Evolutionary conservation across 2,888 invertebrate species (phyloP).

Genomic region (Argyresthia goedartella): DNA sequence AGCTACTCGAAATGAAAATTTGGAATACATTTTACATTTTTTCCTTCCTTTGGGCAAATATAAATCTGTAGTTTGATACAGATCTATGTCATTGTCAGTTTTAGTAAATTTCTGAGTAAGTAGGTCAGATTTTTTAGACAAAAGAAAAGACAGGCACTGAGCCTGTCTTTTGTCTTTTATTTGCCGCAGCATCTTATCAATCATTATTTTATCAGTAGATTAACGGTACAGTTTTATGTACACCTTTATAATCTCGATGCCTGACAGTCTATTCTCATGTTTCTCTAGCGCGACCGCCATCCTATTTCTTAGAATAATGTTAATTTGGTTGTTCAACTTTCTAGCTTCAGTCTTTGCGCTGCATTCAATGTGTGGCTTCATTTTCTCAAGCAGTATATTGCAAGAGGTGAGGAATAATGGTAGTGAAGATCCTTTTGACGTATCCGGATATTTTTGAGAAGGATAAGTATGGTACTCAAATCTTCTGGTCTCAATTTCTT

Average conservation of each 20-base stretch:
- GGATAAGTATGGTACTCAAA: background rate
- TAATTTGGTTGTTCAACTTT: slow-evolving; percentile 10
- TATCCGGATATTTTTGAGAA: background rate
- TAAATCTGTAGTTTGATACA: too few relatives aligned
- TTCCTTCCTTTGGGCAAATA: too few relatives aligned
- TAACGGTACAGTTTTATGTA: slow-evolving; percentile 19
- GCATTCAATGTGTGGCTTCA: slow-evolving; percentile 8
- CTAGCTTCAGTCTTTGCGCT: background rate
- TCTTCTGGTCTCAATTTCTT: too few relatives aligned
- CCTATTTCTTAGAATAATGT: slow-evolving; percentile 16
- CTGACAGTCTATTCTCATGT: slow-evolving; percentile 9
- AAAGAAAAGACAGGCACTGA: too few relatives aligned
- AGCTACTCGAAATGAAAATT: too few relatives aligned
- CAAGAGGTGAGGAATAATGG: slow-evolving; percentile 9
- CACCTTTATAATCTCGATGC: slow-evolving; percentile 10
- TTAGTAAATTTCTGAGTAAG: too few relatives aligned
- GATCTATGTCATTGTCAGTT: too few relatives aligned
- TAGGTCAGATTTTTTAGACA: too few relatives aligned
- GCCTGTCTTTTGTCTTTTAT: slow-evolving; percentile 8
- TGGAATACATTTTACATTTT: too few relatives aligned
- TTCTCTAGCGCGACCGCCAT: slow-evolving; percentile 15
- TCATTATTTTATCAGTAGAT: slow-evolving; percentile 15
- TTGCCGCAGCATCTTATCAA: slow-evolving; percentile 14
- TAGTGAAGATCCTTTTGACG: background rate
- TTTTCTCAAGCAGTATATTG: slow-evolving; percentile 9